These are phyloP conservation scores for Cyanistes caeruleus DNA, from an alignment of 2,113 vertebrate genomes.

Conservation along the genomic window DNA sequence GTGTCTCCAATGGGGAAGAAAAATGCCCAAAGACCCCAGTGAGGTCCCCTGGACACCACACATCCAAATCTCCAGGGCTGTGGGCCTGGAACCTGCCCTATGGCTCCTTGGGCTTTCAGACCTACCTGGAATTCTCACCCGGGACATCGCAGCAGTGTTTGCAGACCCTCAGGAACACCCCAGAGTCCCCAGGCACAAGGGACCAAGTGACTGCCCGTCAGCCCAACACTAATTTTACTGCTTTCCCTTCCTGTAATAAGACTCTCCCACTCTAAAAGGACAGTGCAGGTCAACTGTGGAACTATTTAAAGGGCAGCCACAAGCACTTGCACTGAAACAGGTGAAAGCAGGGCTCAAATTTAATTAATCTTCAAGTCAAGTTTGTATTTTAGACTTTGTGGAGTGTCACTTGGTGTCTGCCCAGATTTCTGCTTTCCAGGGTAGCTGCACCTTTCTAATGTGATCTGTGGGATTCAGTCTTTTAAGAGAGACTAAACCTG, in stretches of 20 bases:
- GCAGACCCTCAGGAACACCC: not conserved
- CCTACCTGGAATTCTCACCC: conserved; percentile 83
- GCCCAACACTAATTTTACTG: not conserved
- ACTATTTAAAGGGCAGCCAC: conserved; percentile 68
- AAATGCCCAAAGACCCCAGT: not conserved
- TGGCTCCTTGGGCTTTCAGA: conserved; percentile 10
- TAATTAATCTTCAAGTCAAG: not conserved
- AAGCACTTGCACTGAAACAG: conserved; percentile 19
- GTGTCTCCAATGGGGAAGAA: not conserved
- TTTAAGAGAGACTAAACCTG: not conserved
- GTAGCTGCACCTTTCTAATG: not conserved
- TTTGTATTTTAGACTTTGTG: not conserved
- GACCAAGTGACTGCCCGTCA: conserved; percentile 3
- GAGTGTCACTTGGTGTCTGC: not conserved
- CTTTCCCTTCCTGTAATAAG: conserved; percentile 63
- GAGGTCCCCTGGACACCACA: not conserved
- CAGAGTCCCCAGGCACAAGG: not conserved
- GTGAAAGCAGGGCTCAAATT: conserved; percentile 37
- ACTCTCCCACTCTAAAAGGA: conserved; percentile 67
- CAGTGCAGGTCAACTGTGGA: not conserved
- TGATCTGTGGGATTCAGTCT: not conserved
- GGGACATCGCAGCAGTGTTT: conserved; percentile 75
- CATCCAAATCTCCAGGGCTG: not conserved
- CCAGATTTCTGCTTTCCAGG: not conserved
- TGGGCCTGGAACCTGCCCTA: not conserved